Base-by-base conservation (phyloP, 2,797 vertebrate species). In the Alca torda region DNA sequence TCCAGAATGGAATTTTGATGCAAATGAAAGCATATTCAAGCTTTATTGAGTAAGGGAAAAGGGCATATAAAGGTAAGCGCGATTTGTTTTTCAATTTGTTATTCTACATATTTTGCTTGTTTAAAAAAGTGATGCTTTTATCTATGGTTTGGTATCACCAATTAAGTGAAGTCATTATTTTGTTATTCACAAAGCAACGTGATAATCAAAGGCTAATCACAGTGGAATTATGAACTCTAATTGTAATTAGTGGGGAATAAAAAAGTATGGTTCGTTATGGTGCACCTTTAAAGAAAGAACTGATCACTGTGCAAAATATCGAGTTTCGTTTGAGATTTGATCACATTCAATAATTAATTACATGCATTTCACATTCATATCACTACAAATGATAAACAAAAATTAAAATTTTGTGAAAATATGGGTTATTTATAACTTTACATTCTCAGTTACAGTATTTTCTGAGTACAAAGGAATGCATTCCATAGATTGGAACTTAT, bases 131-230 rank as follows among this genome's bases (percentile, higher is more conserved):
- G 3, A 19, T 83, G 8, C 0, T 84, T 82, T 69, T 79, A 68
- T 74, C 21, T 80, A 25, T 60, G 31, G 14, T 59, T 73, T 92
- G 28, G 17, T 69, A 35, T 82, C 41, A 68, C 6, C 50, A 67
- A 72, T 92, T 83, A 93, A 77, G 12, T 60, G 30, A 72, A 90
- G 16, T n/a, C 9, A 76, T 91, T 91, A 79, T 70, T 92, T 93
- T 91, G 31, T 68, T 96, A 93, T 83, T 96, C 93, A 91, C 35
- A 69, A 69, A 94, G 53, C n/a, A 39, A 13, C 50, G 45, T 7
- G 9, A 54, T 85, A 92, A 92, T 95, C 89, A 96, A 89, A 85
- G 3, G 3, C n/a, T 85, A 92, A 92, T 90, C 87, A 92, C 15
- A 64, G 39, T 33, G 19, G 41, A 89, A 91, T 65, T 95, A 89